Base-by-base conservation (phyloP, 2,113 vertebrate species). In the Brachyistius frenatus region DNA sequence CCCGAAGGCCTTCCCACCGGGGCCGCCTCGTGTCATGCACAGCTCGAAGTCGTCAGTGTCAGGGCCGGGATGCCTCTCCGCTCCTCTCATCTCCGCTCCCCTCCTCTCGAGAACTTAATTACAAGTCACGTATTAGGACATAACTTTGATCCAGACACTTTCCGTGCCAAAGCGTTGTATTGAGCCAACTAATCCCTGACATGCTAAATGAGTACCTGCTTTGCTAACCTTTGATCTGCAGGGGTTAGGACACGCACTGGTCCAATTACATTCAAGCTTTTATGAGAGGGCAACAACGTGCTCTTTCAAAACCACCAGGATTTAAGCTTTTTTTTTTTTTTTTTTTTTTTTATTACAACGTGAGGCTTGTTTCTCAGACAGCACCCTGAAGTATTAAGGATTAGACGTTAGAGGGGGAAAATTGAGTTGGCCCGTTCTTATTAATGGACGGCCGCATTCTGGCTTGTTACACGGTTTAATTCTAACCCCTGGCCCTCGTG, bases 171-270 rank as follows among this genome's bases (percentile, higher is more conserved):
- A 65, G 39, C 54, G 6, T 52, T 2, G 55, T 66, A 56, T 11
- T 46, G 78, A 88, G 73, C 76, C 73, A 66, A 11, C 80, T 92
- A 92, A 93, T 90, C 90, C 80, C 78, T 66, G 80, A 78, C 85
- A 83, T 73, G 81, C 76, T 83, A 85, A 86, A 90, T 88, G 80
- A 91, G 81, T 87, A 88, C 89, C 86, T 81, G 90, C 82, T 86
- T 85, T 76, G 46, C 68, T 89, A 86, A 90, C 89, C 92, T 91
- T 93, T 93, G 90, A 90, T 93, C 80, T 89, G 83, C 1, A 15
- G 66, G 76, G 77, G 81, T 83, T 76, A 50, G 82, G 82, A 88
- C 71, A 50, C 2, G 53, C 69, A 58, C 72, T 33, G 65, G 83
- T 84, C 86, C 76, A 76, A 80, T 90, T 92, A 89, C 84, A 78